A percentile compares a stretch with the other conserved stretches of the same genome.
phyloP scores from a whole-genome alignment of 2,888 invertebrate species.

The Tinea pellionella region DNA sequence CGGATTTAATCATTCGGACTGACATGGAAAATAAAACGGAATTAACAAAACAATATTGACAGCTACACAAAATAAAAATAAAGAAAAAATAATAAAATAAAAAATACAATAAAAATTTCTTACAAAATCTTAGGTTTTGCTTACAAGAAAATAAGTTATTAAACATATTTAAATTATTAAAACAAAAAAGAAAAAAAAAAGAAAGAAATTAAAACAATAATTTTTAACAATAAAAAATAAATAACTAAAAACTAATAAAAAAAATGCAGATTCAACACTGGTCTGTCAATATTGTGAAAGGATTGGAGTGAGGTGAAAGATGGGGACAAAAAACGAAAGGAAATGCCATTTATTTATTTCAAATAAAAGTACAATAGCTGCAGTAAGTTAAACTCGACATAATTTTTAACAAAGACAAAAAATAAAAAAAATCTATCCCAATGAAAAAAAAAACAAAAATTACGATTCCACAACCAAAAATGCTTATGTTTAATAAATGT shows the following conservation, averaged over 20 bases:
- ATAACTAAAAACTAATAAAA: slow-evolving; percentile 49
- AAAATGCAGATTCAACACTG: slow-evolving; percentile 63
- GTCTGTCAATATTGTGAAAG: slow-evolving; percentile 66
- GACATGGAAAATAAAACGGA: slow-evolving; percentile 32
- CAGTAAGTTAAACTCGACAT: slow-evolving; percentile 47
- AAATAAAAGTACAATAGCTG: slow-evolving; percentile 60
- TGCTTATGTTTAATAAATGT: slow-evolving; percentile 22
- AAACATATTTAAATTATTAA: slow-evolving; percentile 38
- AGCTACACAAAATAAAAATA: slow-evolving; percentile 52
- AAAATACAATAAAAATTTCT: slow-evolving; percentile 31
- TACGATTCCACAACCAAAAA: slow-evolving; percentile 37
- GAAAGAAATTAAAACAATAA: slow-evolving; percentile 55
- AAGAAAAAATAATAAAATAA: slow-evolving; percentile 40
- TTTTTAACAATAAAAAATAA: slow-evolving; percentile 59
- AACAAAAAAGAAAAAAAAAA: slow-evolving; percentile 51
- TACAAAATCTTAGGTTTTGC: slow-evolving; percentile 37
- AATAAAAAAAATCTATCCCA: slow-evolving; percentile 32
- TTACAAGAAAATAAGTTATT: slow-evolving; percentile 56
- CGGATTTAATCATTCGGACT: slow-evolving; percentile 43
- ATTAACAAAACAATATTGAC: slow-evolving; percentile 63
- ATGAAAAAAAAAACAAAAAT: neutral
- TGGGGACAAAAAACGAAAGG: slow-evolving; percentile 23
- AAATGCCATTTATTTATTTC: slow-evolving; percentile 64
- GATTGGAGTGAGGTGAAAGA: slow-evolving; percentile 24
- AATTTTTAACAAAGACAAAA: slow-evolving; percentile 50